A percentile compares a stretch with the other conserved stretches of the same genome.
Conservation (phyloP, 2,797 vertebrate species). For the Orientallactaga sibirica region DNA sequence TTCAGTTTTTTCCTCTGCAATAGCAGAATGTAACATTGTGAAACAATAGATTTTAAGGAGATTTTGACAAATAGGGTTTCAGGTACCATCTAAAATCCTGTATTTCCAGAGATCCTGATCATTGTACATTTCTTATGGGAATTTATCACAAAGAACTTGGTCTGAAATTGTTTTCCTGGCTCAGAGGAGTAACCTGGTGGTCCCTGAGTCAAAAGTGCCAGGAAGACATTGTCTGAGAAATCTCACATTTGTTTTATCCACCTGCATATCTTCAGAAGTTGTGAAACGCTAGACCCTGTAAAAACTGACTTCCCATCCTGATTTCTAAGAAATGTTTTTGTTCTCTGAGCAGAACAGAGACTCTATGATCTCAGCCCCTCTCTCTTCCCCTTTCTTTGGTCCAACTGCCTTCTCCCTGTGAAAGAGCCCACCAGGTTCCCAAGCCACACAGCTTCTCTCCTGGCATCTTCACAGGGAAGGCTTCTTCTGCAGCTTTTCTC, state of each 20-base stretch:
- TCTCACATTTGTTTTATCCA: constrained; percentile 50
- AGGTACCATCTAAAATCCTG: neutral
- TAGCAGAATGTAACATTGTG: neutral
- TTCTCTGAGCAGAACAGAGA: constrained; percentile 43
- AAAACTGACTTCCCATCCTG: constrained; percentile 56
- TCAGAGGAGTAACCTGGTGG: neutral
- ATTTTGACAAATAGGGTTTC: neutral
- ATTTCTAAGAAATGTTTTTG: constrained; percentile 74
- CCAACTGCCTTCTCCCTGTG: neutral
- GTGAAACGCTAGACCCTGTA: constrained; percentile 33
- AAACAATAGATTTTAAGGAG: neutral
- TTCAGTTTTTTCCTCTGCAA: neutral
- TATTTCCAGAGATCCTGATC: neutral
- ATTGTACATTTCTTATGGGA: neutral
- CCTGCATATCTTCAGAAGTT: constrained; percentile 63
- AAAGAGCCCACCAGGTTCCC: neutral
- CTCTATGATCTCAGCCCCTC: constrained; percentile 16
- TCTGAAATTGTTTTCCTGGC: neutral
- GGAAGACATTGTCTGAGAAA: neutral
- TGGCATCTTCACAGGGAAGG: accelerated
- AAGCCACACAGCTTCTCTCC: accelerated
- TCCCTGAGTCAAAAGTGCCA: neutral
- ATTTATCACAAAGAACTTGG: neutral
- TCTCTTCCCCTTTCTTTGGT: constrained; percentile 48
- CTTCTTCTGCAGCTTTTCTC: neutral